Percentiles rank a stretch among this genome's conserved stretches.
Evolutionary conservation across 1,140 invertebrate species (phyloP).

Genomic region (Antheraea pernyi): DNA sequence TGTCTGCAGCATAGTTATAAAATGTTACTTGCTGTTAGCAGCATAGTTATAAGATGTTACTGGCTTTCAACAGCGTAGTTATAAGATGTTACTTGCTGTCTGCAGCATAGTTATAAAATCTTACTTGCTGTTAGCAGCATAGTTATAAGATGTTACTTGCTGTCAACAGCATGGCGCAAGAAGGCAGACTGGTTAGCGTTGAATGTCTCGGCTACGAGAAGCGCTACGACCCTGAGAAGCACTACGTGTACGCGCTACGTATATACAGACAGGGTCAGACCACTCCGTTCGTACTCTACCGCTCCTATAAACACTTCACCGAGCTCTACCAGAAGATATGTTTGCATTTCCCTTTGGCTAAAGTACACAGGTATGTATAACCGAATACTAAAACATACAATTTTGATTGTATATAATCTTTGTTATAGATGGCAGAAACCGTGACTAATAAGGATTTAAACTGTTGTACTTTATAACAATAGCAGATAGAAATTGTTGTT

Average conservation of each 20-base stretch:
- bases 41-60: too few species aligned
- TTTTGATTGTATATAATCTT: too few species aligned
- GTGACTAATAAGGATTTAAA: too few species aligned
- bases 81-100: too few species aligned
- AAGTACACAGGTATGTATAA: slow-evolving; percentile 86
- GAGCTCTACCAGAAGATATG: slow-evolving; percentile 98
- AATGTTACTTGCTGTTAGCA: too few species aligned
- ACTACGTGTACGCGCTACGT: slow-evolving; percentile 97
- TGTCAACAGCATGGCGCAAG: slow-evolving; percentile 87
- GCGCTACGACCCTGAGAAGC: slow-evolving; percentile 97
- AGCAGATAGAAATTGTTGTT: too few species aligned
- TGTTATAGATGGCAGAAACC: too few species aligned
- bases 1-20: too few species aligned
- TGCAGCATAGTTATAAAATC: too few species aligned
- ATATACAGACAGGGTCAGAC: slow-evolving; percentile 91
- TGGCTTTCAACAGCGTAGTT: too few species aligned
- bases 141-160: neutral
- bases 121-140: too few species aligned
- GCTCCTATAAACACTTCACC: slow-evolving; percentile 96
- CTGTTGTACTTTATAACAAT: too few species aligned
- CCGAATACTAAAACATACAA: neutral
- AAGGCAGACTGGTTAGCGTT: slow-evolving; percentile 93
- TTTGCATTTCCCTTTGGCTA: slow-evolving; percentile 93
- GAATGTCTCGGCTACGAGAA: slow-evolving; percentile 95
- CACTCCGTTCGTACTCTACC: slow-evolving; percentile 92